Evolutionary conservation across 2,797 vertebrate species (phyloP).

Genomic region (Intellagama lesueurii): DNA sequence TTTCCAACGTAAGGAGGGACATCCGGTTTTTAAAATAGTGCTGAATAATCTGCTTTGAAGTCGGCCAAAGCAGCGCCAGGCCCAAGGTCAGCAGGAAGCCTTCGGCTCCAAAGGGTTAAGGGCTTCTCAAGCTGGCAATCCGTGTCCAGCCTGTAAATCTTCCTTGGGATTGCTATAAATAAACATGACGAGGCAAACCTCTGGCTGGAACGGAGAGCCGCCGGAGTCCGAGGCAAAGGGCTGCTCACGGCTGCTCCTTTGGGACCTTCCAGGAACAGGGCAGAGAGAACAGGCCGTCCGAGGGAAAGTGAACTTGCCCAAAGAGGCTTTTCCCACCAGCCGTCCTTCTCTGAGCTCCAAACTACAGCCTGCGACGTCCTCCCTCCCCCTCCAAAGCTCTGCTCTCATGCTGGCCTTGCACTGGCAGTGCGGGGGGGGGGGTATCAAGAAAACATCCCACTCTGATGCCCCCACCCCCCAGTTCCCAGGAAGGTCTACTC

Average conservation of each 20-base stretch:
- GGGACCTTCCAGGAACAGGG: not conserved
- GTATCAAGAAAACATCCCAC: too few species aligned
- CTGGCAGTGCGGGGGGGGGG: too few species aligned
- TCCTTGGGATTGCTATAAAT: constrained; percentile 64
- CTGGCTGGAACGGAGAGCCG: not conserved
- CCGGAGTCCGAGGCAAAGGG: too few species aligned
- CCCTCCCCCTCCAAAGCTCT: not conserved
- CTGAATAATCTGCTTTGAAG: not conserved
- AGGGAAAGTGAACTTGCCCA: too few species aligned
- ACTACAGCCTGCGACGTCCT: not conserved
- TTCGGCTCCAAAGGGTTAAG: not conserved
- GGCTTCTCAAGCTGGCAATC: constrained; percentile 24
- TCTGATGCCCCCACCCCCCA: too few species aligned
- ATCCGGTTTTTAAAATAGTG: not conserved
- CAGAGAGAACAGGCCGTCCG: not conserved
- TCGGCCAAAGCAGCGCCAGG: too few species aligned
- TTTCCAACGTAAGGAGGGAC: too few species aligned
- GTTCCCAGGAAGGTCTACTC: too few species aligned
- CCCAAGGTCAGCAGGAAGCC: not conserved
- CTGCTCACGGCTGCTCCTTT: not conserved
- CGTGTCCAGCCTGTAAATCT: not conserved
- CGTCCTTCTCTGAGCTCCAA: not conserved
- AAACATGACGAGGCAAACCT: constrained; percentile 12
- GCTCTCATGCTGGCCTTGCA: too few species aligned
- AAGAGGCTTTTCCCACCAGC: too few species aligned